phyloP scores from a whole-genome alignment of 1,140 invertebrate genomes.

The Periplaneta americana region DNA sequence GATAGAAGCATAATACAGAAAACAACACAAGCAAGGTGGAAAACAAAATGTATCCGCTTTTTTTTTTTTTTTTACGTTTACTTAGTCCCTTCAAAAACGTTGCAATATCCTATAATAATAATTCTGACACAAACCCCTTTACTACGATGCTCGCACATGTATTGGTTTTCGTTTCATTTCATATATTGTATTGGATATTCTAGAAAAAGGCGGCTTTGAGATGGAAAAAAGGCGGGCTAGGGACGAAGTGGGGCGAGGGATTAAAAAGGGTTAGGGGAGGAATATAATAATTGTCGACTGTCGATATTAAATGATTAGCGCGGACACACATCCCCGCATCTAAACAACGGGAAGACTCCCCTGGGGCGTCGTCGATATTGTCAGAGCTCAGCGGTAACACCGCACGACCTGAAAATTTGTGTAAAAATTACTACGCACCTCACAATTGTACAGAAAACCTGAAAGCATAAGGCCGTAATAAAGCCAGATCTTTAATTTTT shows the following conservation, averaged over 20 bases:
- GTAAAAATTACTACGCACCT: too few species aligned
- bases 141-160: background rate
- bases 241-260: background rate
- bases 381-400: too few species aligned
- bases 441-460: too few species aligned
- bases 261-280: background rate
- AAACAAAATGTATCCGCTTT: background rate
- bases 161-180: slow-evolving; percentile 6
- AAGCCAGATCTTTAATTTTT: too few species aligned
- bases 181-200: slow-evolving; percentile 5
- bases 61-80: too few species aligned
- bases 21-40: background rate
- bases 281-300: background rate
- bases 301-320: background rate
- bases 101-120: background rate
- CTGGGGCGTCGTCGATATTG: too few species aligned
- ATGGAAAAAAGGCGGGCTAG: background rate
- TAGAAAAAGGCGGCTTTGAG: background rate
- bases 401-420: too few species aligned
- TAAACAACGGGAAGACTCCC: background rate
- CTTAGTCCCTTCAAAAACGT: background rate
- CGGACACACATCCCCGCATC: background rate
- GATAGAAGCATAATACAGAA: background rate
- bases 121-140: background rate
- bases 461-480: too few species aligned